phyloP scores from a whole-genome alignment of 2,888 invertebrate species.

The Coleophora deauratella region DNA sequence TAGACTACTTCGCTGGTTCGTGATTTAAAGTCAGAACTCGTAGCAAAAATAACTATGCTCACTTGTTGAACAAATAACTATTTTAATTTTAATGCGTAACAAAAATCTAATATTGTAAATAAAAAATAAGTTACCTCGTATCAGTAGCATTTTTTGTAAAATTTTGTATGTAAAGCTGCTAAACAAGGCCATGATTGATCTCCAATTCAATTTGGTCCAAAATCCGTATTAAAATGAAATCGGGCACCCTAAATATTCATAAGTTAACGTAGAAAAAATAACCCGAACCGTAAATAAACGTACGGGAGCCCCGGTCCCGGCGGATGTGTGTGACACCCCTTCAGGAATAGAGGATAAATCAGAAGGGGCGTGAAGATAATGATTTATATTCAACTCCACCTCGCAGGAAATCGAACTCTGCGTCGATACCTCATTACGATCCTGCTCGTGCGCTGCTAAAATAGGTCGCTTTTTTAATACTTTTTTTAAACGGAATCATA shows the following conservation, averaged over 20 bases:
- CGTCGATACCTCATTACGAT: slow-evolving; percentile 18
- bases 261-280: slow-evolving; percentile 21
- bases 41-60: too few relatives aligned
- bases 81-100: too few relatives aligned
- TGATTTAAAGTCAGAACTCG: too few relatives aligned
- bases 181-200: too few relatives aligned
- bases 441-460: not conserved
- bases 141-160: too few relatives aligned
- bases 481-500: not conserved
- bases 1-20: too few relatives aligned
- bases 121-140: too few relatives aligned
- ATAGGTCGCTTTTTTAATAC: not conserved
- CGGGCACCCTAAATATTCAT: slow-evolving; percentile 18
- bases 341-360: slow-evolving; percentile 45
- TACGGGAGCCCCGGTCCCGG: slow-evolving; percentile 23
- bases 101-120: too few relatives aligned
- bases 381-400: slow-evolving; percentile 39
- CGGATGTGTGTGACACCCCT: slow-evolving; percentile 42
- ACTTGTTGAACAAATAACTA: too few relatives aligned
- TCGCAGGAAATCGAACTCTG: slow-evolving; percentile 27
- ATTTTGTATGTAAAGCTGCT: too few relatives aligned
- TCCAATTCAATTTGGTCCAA: too few relatives aligned
- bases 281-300: slow-evolving; percentile 33
- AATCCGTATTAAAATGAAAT: not conserved
- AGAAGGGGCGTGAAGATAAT: slow-evolving; percentile 42